Evolutionary conservation across 2,113 vertebrate genomes (phyloP), one percentile per base, ranked within the genome.

Genomic region (Talpa occidentalis): DNA sequence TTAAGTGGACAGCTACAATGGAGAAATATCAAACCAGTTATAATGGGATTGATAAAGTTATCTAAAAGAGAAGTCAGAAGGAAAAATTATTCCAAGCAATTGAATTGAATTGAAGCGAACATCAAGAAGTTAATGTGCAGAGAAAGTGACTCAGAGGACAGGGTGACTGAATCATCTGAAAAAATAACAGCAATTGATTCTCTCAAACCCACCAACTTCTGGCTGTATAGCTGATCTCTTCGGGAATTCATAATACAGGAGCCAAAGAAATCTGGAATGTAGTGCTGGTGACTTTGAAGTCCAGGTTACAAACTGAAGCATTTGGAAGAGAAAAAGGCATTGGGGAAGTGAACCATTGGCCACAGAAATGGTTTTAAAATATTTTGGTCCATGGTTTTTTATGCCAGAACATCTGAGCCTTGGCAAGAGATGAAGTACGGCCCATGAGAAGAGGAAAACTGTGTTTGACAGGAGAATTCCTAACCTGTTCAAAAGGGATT

Each of bases 211-310:
- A 96, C 52, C 70, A 80, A 87, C 90, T 81, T 62, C 72, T 92
- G 87, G 80, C 70, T 81, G 40, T 84, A 91, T 93, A 90, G 74
- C 24, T 87, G 74, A 89, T 83, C 44, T 95, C 32, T 67, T 74
- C 87, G 94, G 74, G 93, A 95, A 93, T 87, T 82, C 83, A 74
- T 87, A 96, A 87, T 59, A 67, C 3, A 72, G 47, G 30, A 95
- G 92, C 93, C 93, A 94, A 96, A 92, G 35, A 95, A 95, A 73
- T 92, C 80, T 95, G 94, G 70, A 89, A 88, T 84, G 47, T 66
- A 77, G 81, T 84, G 47, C 47, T 92, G 60, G 47, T 60, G 73
- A 93, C 94, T 97, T 97, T 94, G 92, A 96, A 96, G 84, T 93
- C 37, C 30, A 87, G 83, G 66, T 77, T 96, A 82, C 60, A 93